These are phyloP conservation scores for Drosophila anomalata DNA, from an alignment of 2,888 invertebrate genomes.

Conservation along the genomic window DNA sequence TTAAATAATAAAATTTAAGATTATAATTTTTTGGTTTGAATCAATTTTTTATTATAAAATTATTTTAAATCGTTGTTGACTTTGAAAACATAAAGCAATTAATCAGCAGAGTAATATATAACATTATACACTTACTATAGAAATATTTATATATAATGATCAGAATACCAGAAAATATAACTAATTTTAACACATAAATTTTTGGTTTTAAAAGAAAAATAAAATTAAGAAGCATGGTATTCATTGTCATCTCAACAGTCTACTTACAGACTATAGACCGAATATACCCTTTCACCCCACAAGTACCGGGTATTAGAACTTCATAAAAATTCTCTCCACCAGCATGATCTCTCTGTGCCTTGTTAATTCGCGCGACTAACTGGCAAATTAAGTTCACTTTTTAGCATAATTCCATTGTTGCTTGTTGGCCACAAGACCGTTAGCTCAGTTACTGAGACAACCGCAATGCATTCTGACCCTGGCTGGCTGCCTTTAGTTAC, in stretches of 20 bases:
- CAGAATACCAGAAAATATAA: no score
- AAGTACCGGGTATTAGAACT: not conserved
- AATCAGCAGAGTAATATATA: no score
- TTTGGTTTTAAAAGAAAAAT: no score
- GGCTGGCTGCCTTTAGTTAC: constrained; percentile 50
- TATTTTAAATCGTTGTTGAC: no score
- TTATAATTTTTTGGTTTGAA: no score
- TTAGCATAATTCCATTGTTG: constrained; percentile 39
- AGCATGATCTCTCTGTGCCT: constrained; percentile 16
- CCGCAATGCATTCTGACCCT: constrained; percentile 45
- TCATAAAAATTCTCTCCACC: not conserved
- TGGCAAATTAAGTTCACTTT: constrained; percentile 32
- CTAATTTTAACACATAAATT: no score
- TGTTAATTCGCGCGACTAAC: constrained; percentile 11
- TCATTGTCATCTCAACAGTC: not conserved
- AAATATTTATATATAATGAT: no score
- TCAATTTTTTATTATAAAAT: no score
- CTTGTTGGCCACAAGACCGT: constrained; percentile 36
- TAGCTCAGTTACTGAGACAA: constrained; percentile 41
- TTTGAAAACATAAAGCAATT: no score
- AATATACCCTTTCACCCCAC: not conserved
- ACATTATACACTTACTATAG: no score
- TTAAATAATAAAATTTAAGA: no score
- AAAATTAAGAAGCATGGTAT: not conserved
- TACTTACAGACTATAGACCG: no score